phyloP scores from a whole-genome alignment of 2,113 vertebrate species.

The Rostratula benghalensis region DNA sequence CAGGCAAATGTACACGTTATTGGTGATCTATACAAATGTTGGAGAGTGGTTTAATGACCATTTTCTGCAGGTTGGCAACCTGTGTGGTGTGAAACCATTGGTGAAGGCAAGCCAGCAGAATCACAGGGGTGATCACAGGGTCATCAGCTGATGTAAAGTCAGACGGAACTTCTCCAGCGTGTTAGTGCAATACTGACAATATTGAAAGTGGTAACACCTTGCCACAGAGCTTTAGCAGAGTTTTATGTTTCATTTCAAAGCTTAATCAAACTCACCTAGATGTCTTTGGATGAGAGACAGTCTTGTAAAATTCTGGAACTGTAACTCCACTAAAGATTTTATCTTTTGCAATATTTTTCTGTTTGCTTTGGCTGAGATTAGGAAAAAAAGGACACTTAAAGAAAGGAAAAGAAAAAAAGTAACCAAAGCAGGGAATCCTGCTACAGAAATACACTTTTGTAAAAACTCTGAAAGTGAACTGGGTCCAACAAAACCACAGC shows the following conservation, averaged over 20 bases:
- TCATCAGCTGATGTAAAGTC: background rate
- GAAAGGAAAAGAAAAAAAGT: background rate
- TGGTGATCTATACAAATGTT: background rate
- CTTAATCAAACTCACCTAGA: background rate
- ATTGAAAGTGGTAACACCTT: background rate
- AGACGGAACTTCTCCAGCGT: background rate
- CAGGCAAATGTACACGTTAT: accelerated
- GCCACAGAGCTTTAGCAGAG: background rate
- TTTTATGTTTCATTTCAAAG: background rate
- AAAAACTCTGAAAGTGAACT: background rate
- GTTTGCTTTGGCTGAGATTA: background rate
- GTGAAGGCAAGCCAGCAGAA: background rate
- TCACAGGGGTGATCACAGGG: accelerated
- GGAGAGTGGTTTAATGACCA: background rate
- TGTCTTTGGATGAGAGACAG: background rate
- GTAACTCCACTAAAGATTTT: background rate
- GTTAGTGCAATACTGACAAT: background rate
- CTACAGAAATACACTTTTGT: background rate
- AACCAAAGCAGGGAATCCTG: background rate
- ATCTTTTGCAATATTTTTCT: background rate
- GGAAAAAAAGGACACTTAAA: background rate
- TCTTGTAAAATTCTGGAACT: background rate
- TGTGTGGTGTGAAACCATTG: background rate
- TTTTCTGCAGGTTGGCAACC: background rate
- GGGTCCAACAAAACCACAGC: background rate